Evolutionary conservation across 2,888 invertebrate species (phyloP).

Genomic region (Apamea monoglypha): DNA sequence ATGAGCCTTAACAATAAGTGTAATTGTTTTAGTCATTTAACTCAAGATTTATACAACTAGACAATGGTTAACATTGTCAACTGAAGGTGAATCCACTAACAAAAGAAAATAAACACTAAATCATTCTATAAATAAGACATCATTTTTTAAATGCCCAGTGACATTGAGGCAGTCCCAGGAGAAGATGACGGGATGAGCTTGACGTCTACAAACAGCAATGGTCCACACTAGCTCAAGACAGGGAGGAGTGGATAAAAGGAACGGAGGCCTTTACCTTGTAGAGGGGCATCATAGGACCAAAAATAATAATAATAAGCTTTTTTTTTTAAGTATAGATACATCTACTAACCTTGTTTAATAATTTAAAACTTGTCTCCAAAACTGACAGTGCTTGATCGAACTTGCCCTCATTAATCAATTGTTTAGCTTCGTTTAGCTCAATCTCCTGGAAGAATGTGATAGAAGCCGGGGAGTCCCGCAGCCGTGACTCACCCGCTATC

Average conservation of each 20-base stretch:
- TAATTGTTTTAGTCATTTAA: background rate
- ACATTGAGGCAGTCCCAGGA: background rate
- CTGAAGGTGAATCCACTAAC: background rate
- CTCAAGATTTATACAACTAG: background rate
- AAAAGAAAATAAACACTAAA: background rate
- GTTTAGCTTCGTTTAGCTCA: conserved; percentile 91
- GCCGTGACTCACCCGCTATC: conserved; percentile 88
- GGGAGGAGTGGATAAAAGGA: background rate
- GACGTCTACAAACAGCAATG: background rate
- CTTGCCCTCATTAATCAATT: conserved; percentile 90
- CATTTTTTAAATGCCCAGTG: background rate
- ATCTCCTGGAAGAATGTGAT: conserved; percentile 92
- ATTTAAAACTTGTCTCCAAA: conserved; percentile 92
- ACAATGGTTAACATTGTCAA: background rate
- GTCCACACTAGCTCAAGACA: background rate
- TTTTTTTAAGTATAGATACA: background rate
- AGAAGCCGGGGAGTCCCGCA: conserved; percentile 90
- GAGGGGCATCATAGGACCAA: background rate
- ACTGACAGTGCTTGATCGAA: conserved; percentile 91
- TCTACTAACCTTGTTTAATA: conserved; percentile 88
- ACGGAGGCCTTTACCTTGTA: background rate
- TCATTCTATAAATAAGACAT: background rate
- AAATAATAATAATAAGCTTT: too few relatives aligned
- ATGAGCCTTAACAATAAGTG: background rate
- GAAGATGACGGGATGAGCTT: background rate